A percentile compares a stretch with the other conserved stretches of the same genome.
Conservation (phyloP, 2,888 invertebrate genomes). For the Chouioia cunea region DNA sequence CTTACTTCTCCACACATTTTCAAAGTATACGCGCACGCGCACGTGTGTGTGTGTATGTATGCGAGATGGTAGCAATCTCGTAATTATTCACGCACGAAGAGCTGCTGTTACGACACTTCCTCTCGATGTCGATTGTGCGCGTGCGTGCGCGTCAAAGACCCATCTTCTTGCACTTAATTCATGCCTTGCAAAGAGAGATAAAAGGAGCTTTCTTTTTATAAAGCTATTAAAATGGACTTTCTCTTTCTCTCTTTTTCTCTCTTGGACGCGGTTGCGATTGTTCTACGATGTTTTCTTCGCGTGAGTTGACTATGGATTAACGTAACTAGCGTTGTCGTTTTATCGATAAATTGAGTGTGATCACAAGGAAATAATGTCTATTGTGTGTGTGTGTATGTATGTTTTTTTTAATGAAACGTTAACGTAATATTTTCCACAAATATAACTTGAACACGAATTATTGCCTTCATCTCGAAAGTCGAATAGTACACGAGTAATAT, state of each 20-base stretch:
- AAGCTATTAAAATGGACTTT: constrained; percentile 29
- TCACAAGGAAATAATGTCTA: too few species aligned
- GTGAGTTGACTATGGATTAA: too few species aligned
- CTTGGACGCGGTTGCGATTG: neutral
- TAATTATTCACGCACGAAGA: constrained; percentile 53
- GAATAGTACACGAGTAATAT: too few species aligned
- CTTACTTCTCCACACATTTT: neutral
- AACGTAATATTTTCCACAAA: too few species aligned
- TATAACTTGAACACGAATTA: too few species aligned
- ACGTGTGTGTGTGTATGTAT: neutral
- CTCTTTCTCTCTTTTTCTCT: constrained; percentile 1
- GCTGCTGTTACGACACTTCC: constrained; percentile 56
- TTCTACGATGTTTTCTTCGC: neutral
- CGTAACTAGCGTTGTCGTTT: too few species aligned
- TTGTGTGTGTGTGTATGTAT: too few species aligned
- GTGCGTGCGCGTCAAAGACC: constrained; percentile 44
- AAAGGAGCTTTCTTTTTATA: constrained; percentile 12
- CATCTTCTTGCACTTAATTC: constrained; percentile 39
- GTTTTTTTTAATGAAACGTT: too few species aligned
- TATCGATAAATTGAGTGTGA: too few species aligned
- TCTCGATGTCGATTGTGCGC: constrained; percentile 42
- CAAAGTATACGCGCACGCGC: neutral
- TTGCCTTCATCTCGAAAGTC: too few species aligned
- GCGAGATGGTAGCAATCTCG: constrained; percentile 39
- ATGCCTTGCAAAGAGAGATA: neutral